phyloP scores from a whole-genome alignment of 2,797 vertebrate species.

The Buphagus erythrorhynchus region DNA sequence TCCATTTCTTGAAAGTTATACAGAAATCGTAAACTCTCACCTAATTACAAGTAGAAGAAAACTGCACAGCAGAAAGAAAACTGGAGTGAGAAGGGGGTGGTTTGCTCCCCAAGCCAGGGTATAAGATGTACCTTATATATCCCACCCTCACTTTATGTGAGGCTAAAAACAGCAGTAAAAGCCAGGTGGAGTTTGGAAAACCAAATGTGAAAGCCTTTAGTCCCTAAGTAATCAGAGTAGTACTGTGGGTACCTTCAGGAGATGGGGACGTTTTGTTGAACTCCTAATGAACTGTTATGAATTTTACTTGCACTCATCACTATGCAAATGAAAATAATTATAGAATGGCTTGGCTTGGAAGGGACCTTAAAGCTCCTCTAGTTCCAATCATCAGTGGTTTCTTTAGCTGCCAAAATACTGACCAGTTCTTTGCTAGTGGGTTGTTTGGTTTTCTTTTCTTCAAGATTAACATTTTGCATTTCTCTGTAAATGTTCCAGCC shows the following conservation, averaged over 20 bases:
- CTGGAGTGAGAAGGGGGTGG: neutral
- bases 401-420: neutral
- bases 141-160: neutral
- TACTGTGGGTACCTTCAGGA: neutral
- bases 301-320: neutral
- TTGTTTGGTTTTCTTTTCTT: neutral
- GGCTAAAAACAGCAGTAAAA: neutral
- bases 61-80: neutral
- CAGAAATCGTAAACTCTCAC: neutral
- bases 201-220: neutral
- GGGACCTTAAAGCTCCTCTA: neutral
- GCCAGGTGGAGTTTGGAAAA: neutral
- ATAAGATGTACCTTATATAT: neutral
- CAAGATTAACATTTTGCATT: neutral
- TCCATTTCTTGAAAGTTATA: neutral
- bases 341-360: neutral
- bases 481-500: conserved; percentile 39
- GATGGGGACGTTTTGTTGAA: neutral
- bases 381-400: neutral
- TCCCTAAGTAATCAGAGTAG: neutral
- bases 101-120: neutral
- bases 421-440: neutral
- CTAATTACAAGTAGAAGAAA: neutral
- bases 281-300: neutral
- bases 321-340: neutral